Conservation (phyloP, 2,888 invertebrate species). For the Parelbella ahira region DNA sequence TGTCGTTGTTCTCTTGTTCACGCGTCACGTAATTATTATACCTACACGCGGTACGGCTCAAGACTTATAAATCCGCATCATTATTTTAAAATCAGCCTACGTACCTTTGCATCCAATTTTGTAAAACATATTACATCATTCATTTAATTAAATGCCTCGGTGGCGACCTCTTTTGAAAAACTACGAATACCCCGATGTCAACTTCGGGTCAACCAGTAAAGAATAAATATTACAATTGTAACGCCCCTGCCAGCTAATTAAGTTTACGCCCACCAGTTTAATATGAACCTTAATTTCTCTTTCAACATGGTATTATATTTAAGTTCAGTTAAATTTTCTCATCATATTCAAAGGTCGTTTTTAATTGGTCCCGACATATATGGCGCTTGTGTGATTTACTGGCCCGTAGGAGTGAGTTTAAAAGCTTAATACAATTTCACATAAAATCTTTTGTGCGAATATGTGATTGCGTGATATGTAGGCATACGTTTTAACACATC, state of each 20-base stretch:
- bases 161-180: constrained; percentile 8
- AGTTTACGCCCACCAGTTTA: constrained; percentile 16
- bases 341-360: constrained; percentile 34
- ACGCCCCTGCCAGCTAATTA: constrained; percentile 20
- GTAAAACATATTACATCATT: constrained; percentile 8
- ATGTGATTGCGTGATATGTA: constrained; percentile 9
- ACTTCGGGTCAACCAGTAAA: constrained; percentile 3
- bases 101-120: constrained; percentile 11
- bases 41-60: too few relatives aligned
- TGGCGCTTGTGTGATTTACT: constrained; percentile 6
- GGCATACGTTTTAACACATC: too few relatives aligned
- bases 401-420: constrained; percentile 13
- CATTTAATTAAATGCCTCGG: constrained; percentile 7
- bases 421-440: constrained; percentile 9
- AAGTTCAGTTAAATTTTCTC: constrained; percentile 24
- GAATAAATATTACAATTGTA: constrained; percentile 7
- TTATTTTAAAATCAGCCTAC: constrained; percentile 19
- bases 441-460: constrained; percentile 12
- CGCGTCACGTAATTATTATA: too few relatives aligned
- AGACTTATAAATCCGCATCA: constrained; percentile 2
- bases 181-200: constrained; percentile 6
- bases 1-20: too few relatives aligned
- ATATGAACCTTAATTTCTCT: constrained; percentile 21
- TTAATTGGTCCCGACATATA: constrained; percentile 30
- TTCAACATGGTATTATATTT: constrained; percentile 18